A percentile compares a stretch with the other conserved stretches of the same genome.
Conservation (phyloP, 2,888 invertebrate genomes). For the Caenorhabditis sp. region DNA sequence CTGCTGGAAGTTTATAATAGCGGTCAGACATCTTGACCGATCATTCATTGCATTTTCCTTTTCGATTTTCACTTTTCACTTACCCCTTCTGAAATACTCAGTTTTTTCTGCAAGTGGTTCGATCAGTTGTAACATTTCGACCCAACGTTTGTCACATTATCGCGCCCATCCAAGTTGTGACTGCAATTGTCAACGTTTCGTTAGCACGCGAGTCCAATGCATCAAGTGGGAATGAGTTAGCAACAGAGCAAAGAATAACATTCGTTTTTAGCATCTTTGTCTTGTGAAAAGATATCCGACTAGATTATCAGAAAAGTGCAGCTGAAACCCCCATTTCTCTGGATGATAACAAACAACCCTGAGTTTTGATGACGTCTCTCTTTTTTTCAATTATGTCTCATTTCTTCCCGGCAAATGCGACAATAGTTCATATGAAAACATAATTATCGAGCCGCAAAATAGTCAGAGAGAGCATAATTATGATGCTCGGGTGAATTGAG, state of each 20-base stretch:
- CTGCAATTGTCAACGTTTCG: conserved; percentile 31
- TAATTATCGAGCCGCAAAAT: conserved; percentile 23
- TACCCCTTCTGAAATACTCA: neutral
- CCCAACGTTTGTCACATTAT: conserved; percentile 34
- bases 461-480: conserved; percentile 15
- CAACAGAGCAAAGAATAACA: neutral
- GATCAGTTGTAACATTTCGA: conserved; percentile 21
- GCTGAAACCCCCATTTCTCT: too few species aligned
- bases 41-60: too few species aligned
- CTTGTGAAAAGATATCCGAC: too few species aligned
- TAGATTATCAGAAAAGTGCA: too few species aligned
- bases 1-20: too few species aligned
- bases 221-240: neutral
- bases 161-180: conserved; percentile 33
- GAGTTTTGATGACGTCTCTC: conserved; percentile 7
- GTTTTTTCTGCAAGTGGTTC: neutral
- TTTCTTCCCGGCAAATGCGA: conserved; percentile 9
- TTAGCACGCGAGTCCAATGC: conserved; percentile 26
- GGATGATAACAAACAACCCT: neutral
- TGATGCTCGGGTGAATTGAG: conserved; percentile 38
- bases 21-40: too few species aligned
- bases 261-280: neutral
- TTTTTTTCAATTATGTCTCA: conserved; percentile 11
- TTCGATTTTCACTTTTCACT: neutral
- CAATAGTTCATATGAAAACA: conserved; percentile 9